Percentiles rank a stretch among this genome's conserved stretches.
Conservation (phyloP, 2,113 vertebrate species). For the Chionodraco myersi region DNA sequence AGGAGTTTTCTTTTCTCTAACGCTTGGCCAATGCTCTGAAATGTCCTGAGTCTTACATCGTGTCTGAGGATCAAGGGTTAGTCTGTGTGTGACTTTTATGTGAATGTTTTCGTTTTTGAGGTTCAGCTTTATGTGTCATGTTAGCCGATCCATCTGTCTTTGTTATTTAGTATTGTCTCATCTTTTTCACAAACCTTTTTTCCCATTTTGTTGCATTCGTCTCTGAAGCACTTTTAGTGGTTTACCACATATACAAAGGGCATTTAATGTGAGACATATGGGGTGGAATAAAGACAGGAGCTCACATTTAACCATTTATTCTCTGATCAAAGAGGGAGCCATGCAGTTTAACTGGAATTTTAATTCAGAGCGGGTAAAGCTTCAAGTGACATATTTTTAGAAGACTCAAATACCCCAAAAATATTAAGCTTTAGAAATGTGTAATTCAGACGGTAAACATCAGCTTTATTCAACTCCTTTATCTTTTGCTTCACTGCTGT, state of each 20-base stretch:
- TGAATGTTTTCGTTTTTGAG: not conserved
- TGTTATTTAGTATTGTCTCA: not conserved
- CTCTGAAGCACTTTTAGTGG: not conserved
- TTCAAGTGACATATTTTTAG: slow-evolving; percentile 20
- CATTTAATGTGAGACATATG: slow-evolving; percentile 35
- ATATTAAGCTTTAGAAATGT: slow-evolving; percentile 10
- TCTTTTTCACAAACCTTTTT: not conserved
- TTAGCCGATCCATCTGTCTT: not conserved
- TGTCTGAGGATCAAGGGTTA: too few relatives aligned
- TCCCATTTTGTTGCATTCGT: not conserved
- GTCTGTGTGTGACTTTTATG: not conserved
- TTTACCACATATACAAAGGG: slow-evolving; percentile 8
- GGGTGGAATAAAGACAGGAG: slow-evolving; percentile 51
- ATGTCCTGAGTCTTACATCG: too few relatives aligned
- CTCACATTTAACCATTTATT: slow-evolving; percentile 60
- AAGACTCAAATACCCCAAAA: not conserved
- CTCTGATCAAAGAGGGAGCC: slow-evolving; percentile 55
- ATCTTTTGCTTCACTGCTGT: slow-evolving; percentile 1
- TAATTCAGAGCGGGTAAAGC: slow-evolving; percentile 21
- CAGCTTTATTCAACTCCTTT: not conserved
- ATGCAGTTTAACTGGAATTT: slow-evolving; percentile 7
- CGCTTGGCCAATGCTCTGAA: too few relatives aligned
- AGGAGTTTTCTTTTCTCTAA: too few relatives aligned
- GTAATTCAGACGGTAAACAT: slow-evolving; percentile 14
- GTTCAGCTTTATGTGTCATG: not conserved